Evolutionary conservation across 2,797 vertebrate species (phyloP), one percentile per base, ranked within the genome.

Genomic region (Neosalanx taihuensis): DNA sequence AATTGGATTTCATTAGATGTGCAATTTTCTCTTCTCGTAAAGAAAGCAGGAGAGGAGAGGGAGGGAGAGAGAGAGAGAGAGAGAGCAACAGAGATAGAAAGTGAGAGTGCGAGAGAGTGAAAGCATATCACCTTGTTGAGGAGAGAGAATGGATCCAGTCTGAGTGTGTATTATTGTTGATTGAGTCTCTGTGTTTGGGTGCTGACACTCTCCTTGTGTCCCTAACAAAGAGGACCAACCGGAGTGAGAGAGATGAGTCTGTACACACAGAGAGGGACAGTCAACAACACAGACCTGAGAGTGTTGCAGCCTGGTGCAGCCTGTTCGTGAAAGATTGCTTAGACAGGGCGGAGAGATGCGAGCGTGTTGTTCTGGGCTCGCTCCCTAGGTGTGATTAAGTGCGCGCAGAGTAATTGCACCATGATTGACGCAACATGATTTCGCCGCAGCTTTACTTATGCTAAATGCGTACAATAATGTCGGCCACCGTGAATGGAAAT

Each of bases 1-100:
- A 93, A 94, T 90, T 93, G 89, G 90, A 91, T 92, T 93, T 92
- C 89, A 92, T 93, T 92, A 91, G 89, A 92, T 90, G 89, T 91
- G 90, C 91, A 91, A 90, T 92, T 90, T 92, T 91, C 88, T 89
- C 81, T 76, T 87, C 85, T 89, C 73, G 63, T 87, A 90, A 89
- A 89, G 83, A 90, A 88, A 82, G 80, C 79, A 71, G 73, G 70
- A 76, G 57, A 6, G 57, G 70, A 64, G 75, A 82, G 76, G 66
- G 72, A 59, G 17, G 23, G 58, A 59, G 57, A 26, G 57, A 26
- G 58, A 30, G 26, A 60, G 58, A 58, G 57, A 58, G 57, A 6
- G n/a, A 23, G 57, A 63, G 67, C 62, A 18, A 75, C 60, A 56
- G 41, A 26, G 58, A 59, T 6, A 58, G 56, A 18, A 6, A 58